Percentiles rank a stretch among this genome's conserved stretches.
Conservation (phyloP, 2,797 vertebrate species). For the Danio jaintianensis region DNA sequence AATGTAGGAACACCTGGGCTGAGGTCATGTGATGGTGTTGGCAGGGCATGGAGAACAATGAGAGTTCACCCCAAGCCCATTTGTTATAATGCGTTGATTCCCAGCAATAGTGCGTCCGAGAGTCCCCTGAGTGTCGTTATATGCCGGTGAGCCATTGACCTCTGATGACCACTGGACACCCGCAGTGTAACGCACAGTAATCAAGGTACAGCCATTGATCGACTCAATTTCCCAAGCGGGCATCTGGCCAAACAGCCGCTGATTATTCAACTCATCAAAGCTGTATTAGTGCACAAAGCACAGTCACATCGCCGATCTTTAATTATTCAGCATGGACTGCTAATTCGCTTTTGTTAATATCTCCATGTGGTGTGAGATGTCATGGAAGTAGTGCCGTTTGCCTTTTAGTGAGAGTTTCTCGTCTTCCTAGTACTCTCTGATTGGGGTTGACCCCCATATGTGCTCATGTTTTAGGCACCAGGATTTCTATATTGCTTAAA, state of each 20-base stretch:
- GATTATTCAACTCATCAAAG: slow-evolving; percentile 59
- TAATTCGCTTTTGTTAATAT: slow-evolving; percentile 15
- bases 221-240: slow-evolving; percentile 34
- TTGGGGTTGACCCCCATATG: no score
- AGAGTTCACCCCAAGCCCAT: slow-evolving; percentile 74
- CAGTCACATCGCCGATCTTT: slow-evolving; percentile 40
- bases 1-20: slow-evolving; percentile 74
- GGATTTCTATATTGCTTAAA: no score
- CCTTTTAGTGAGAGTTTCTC: not conserved
- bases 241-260: slow-evolving; percentile 44
- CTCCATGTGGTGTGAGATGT: not conserved
- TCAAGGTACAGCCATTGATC: slow-evolving; percentile 58
- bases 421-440: not conserved
- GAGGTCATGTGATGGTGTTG: slow-evolving; percentile 73
- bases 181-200: slow-evolving; percentile 71
- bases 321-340: slow-evolving; percentile 38
- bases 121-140: slow-evolving; percentile 79
- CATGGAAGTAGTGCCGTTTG: not conserved
- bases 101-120: slow-evolving; percentile 71
- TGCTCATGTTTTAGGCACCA: no score
- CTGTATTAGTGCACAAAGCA: slow-evolving; percentile 53
- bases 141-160: slow-evolving; percentile 81
- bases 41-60: slow-evolving; percentile 75
- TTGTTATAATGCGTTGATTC: slow-evolving; percentile 81
- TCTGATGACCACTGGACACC: slow-evolving; percentile 77